These are phyloP conservation scores for Harpagoxenus sublaevis DNA, from an alignment of 2,888 invertebrate species.

Conservation along the genomic window DNA sequence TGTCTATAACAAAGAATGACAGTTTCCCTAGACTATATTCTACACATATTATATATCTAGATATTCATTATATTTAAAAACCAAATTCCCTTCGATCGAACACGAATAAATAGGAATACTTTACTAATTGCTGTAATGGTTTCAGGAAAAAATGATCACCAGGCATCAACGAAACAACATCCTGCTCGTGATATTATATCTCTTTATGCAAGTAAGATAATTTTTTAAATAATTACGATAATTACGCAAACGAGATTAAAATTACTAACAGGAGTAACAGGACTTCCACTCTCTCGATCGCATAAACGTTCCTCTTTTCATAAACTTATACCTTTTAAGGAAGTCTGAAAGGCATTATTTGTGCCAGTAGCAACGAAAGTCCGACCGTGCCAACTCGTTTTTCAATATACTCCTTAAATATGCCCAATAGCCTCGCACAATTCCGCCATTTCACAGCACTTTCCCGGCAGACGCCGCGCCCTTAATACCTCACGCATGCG, in stretches of 20 bases:
- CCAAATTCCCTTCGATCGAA: background rate
- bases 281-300: background rate
- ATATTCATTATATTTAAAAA: background rate
- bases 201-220: slow-evolving; percentile 65
- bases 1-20: background rate
- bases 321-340: background rate
- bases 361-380: slow-evolving; percentile 51
- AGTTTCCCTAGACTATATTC: background rate
- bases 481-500: slow-evolving; percentile 20
- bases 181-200: slow-evolving; percentile 39
- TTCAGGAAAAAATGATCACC: slow-evolving; percentile 66
- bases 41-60: background rate
- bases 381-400: slow-evolving; percentile 7
- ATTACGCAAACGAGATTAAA: slow-evolving; percentile 1
- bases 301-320: background rate
- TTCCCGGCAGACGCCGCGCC: slow-evolving; percentile 37
- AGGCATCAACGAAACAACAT: slow-evolving; percentile 54
- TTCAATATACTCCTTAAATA: slow-evolving; percentile 18
- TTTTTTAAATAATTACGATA: background rate
- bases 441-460: slow-evolving; percentile 34
- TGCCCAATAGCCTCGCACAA: background rate
- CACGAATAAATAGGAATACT: background rate
- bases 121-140: slow-evolving; percentile 13
- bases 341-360: background rate
- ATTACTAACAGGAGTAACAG: background rate